Percentiles rank a stretch among this genome's conserved stretches.
phyloP scores from a whole-genome alignment of 2,888 invertebrate genomes.

The Sphaerophoria rueppellii region DNA sequence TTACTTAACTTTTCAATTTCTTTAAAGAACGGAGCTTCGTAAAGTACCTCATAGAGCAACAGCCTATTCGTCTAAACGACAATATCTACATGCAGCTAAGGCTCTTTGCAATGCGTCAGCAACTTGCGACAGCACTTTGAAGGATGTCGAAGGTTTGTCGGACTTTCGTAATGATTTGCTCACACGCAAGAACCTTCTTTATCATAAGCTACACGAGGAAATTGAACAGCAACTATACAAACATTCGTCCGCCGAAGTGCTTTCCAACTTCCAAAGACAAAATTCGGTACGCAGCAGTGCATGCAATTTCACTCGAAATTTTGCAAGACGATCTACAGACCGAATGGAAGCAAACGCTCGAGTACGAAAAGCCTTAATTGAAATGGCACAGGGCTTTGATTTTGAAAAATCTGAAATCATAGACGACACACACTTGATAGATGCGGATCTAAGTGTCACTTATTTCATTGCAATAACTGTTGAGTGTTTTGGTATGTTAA shows the following conservation, averaged over 20 bases:
- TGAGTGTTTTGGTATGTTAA: slow-evolving; percentile 92
- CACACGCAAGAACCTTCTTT: slow-evolving; percentile 84
- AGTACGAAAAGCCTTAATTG: slow-evolving; percentile 84
- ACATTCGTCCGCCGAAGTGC: slow-evolving; percentile 84
- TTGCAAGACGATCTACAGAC: slow-evolving; percentile 84
- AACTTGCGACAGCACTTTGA: slow-evolving; percentile 88
- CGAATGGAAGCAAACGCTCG: slow-evolving; percentile 83
- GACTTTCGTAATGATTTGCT: slow-evolving; percentile 91
- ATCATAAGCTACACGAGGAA: slow-evolving; percentile 87
- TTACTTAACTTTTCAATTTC: slow-evolving; percentile 44
- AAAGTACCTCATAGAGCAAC: slow-evolving; percentile 88
- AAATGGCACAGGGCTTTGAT: slow-evolving; percentile 82
- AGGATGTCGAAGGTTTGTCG: slow-evolving; percentile 92
- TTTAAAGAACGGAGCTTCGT: slow-evolving; percentile 87
- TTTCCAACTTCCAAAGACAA: slow-evolving; percentile 84
- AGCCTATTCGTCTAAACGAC: slow-evolving; percentile 87
- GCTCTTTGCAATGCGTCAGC: slow-evolving; percentile 88
- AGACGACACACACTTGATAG: slow-evolving; percentile 84
- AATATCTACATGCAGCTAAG: slow-evolving; percentile 93
- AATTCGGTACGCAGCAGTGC: slow-evolving; percentile 85
- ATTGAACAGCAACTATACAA: slow-evolving; percentile 88
- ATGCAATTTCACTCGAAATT: slow-evolving; percentile 85
- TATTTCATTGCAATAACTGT: slow-evolving; percentile 91
- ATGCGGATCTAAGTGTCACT: slow-evolving; percentile 85
- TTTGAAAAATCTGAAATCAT: slow-evolving; percentile 83